Evolutionary conservation across 2,113 vertebrate species (phyloP).

Genomic region (Emydocephalus ijimae): DNA sequence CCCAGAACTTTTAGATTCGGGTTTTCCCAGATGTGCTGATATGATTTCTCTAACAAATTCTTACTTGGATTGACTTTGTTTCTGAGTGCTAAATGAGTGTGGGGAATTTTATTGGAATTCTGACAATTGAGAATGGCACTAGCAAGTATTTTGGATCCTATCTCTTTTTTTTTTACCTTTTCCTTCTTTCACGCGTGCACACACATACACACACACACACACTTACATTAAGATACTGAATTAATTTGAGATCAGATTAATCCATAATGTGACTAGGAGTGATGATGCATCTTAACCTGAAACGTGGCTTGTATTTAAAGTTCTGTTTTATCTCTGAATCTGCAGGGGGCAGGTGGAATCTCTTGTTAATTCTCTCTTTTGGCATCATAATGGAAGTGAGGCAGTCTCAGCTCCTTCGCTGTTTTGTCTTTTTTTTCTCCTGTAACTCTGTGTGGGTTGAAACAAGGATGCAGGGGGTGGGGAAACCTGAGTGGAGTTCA

Average conservation of each 20-base stretch:
- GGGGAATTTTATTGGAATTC: no score
- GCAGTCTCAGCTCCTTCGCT: neutral
- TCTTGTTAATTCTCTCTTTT: neutral
- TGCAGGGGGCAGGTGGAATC: neutral
- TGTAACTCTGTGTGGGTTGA: neutral
- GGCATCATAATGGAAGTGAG: neutral
- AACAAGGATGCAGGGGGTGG: neutral
- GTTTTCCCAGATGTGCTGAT: no score
- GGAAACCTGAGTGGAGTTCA: neutral
- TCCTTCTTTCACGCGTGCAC: no score
- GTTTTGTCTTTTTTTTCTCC: neutral
- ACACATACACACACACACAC: neutral
- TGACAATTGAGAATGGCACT: neutral
- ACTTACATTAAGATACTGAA: neutral
- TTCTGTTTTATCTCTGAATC: neutral
- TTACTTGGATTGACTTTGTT: no score
- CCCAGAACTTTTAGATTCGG: no score
- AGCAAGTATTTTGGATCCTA: neutral
- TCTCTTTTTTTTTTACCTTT: neutral
- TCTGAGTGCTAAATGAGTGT: no score
- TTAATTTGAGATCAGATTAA: neutral
- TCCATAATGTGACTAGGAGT: neutral
- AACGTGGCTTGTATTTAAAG: neutral
- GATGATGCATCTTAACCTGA: neutral
- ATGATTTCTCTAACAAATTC: no score